phyloP scores from a whole-genome alignment of 1,140 invertebrate species.

The Dermatophagoides farinae region DNA sequence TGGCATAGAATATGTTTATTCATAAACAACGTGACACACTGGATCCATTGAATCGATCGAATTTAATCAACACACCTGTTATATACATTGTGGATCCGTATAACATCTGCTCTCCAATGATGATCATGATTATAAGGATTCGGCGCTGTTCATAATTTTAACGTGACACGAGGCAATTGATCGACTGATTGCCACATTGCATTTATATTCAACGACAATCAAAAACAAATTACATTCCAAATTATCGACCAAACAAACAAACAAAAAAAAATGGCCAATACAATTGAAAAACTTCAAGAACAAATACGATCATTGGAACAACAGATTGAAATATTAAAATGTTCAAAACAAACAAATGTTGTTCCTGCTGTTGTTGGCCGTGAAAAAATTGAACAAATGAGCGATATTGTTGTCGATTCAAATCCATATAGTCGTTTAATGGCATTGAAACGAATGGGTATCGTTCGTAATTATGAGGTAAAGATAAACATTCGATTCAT shows the following conservation, averaged over 20 bases:
- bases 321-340: background rate
- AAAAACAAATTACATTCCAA: background rate
- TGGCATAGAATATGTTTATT: too few relatives aligned
- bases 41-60: too few relatives aligned
- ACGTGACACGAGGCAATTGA: too few relatives aligned
- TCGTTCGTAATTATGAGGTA: constrained; percentile 89
- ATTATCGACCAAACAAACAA: background rate
- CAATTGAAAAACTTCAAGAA: background rate
- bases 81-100: too few relatives aligned
- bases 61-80: too few relatives aligned
- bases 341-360: background rate
- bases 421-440: constrained; percentile 98
- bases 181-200: background rate
- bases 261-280: background rate
- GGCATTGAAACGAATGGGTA: constrained; percentile 96
- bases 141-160: too few relatives aligned
- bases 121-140: too few relatives aligned
- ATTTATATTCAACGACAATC: background rate
- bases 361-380: background rate
- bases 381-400: constrained; percentile 51
- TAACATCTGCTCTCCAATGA: too few relatives aligned
- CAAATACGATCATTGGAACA: background rate
- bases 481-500: background rate
- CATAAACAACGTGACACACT: too few relatives aligned
- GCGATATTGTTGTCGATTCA: constrained; percentile 82